phyloP scores from a whole-genome alignment of 2,888 invertebrate genomes.

The Plusia festucae region DNA sequence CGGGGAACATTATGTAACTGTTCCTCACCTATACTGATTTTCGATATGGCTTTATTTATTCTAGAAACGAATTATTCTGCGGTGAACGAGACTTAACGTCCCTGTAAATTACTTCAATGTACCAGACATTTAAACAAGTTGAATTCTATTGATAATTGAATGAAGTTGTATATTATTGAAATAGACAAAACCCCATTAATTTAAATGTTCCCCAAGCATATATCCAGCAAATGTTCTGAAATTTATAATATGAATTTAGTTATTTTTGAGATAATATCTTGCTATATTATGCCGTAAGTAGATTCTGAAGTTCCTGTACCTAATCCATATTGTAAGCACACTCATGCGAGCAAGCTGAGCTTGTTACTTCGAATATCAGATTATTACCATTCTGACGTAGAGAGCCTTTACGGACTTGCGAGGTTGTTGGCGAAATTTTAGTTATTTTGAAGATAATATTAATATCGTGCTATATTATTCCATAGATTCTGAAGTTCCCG shows the following conservation, averaged over 20 bases:
- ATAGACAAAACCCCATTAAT: too few relatives aligned
- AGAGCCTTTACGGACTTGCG: not conserved
- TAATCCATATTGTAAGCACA: not conserved
- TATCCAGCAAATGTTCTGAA: too few relatives aligned
- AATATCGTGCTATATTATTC: not conserved
- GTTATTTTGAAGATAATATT: not conserved
- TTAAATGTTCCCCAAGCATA: too few relatives aligned
- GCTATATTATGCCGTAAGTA: not conserved
- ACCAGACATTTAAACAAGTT: too few relatives aligned
- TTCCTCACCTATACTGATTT: not conserved
- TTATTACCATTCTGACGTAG: conserved; percentile 1
- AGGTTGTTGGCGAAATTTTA: not conserved
- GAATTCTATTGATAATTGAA: too few relatives aligned
- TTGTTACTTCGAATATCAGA: not conserved
- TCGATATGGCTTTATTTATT: not conserved
- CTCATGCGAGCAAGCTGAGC: not conserved
- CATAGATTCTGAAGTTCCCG: not conserved
- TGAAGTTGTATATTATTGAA: too few relatives aligned
- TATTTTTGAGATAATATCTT: not conserved
- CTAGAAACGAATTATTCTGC: not conserved
- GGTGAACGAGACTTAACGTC: not conserved
- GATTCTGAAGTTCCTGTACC: not conserved
- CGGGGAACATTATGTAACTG: not conserved
- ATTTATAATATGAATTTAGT: too few relatives aligned
- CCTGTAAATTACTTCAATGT: not conserved